phyloP scores from a whole-genome alignment of 2,797 vertebrate species.

The Eulemur albifrons region DNA sequence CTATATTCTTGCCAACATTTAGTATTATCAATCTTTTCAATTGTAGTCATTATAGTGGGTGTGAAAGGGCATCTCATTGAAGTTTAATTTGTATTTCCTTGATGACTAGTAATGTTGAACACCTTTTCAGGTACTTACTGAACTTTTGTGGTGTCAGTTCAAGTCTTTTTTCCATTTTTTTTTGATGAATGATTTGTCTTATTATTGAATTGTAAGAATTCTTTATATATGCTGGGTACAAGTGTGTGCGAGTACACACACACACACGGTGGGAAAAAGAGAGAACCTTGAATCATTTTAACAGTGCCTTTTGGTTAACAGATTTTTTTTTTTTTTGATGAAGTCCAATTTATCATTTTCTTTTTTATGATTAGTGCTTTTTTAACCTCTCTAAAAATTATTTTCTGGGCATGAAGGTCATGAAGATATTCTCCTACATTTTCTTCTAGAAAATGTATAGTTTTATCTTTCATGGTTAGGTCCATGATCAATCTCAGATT shows the following conservation, averaged over 20 bases:
- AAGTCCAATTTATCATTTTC: slow-evolving; percentile 7
- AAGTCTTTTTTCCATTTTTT: neutral
- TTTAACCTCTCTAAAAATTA: neutral
- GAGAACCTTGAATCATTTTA: slow-evolving; percentile 3
- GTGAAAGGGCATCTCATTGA: neutral
- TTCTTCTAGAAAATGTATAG: neutral
- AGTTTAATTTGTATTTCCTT: slow-evolving; percentile 49
- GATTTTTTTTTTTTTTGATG: neutral
- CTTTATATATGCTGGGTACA: neutral
- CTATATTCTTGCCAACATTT: slow-evolving; percentile 24
- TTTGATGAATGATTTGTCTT: neutral
- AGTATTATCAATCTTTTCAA: neutral
- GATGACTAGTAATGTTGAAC: neutral
- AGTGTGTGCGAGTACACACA: neutral
- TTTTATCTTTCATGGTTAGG: neutral
- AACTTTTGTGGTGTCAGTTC: neutral
- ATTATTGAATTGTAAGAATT: neutral
- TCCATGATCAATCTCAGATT: neutral
- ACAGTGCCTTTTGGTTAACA: neutral
- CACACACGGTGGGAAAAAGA: neutral
- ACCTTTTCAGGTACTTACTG: neutral
- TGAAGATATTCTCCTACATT: neutral
- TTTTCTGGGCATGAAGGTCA: neutral
- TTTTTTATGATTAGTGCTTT: neutral
- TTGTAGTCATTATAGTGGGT: neutral